A percentile compares a stretch with the other conserved stretches of the same genome.
phyloP scores from a whole-genome alignment of 2,113 vertebrate species.

The Paramisgurnus dabryanus region DNA sequence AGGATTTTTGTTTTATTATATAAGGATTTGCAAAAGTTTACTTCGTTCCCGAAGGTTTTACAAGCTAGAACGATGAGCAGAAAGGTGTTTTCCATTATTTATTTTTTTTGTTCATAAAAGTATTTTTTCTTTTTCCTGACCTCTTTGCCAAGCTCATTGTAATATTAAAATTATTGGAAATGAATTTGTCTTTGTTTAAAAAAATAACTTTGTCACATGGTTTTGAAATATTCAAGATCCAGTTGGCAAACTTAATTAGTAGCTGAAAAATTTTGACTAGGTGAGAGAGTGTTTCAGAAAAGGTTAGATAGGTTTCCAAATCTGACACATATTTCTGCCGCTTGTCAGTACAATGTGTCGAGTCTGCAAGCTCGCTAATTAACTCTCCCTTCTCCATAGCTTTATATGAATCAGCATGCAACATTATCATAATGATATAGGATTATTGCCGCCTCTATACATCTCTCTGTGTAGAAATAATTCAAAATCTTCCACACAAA shows the following conservation, averaged over 20 bases:
- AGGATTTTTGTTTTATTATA: not conserved
- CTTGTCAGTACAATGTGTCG: constrained; percentile 72
- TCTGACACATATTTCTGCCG: constrained; percentile 66
- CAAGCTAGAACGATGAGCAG: no score
- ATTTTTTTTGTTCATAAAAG: not conserved
- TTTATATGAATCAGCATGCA: constrained; percentile 70
- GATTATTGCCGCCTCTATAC: constrained; percentile 62
- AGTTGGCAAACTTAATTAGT: constrained; percentile 73
- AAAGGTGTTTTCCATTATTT: no score
- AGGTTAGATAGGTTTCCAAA: constrained; percentile 70
- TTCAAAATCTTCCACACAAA: constrained; percentile 1
- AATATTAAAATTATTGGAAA: constrained; percentile 10
- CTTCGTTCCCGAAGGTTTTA: not conserved
- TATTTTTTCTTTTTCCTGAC: no score
- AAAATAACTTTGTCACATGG: not conserved
- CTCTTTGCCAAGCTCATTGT: not conserved
- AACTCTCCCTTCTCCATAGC: constrained; percentile 62
- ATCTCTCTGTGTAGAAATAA: constrained; percentile 53
- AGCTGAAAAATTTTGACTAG: constrained; percentile 59
- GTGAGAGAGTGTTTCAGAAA: constrained; percentile 67
- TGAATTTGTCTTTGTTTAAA: constrained; percentile 15
- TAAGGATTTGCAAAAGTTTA: not conserved
- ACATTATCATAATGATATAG: constrained; percentile 63
- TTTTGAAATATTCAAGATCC: constrained; percentile 42
- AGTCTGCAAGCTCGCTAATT: constrained; percentile 72